Evolutionary conservation across 2,113 vertebrate species (phyloP), one percentile per base, ranked within the genome.

Genomic region (Monopterus albus): DNA sequence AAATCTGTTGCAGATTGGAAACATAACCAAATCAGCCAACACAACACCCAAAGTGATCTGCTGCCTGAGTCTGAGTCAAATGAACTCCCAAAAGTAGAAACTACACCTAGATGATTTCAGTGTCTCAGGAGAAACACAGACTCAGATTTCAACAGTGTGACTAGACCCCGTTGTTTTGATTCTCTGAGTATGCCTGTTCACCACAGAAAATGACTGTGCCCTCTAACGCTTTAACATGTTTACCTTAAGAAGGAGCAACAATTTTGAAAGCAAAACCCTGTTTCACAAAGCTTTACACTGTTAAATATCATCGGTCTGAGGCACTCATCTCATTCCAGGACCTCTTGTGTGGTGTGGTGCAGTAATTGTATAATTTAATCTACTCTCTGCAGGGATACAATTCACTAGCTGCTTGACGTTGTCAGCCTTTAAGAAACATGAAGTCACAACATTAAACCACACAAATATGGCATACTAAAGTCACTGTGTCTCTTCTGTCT

Each of bases 1-100:
- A 64, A 82, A 87, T 82, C 15, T 25, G 4, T 57, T 79, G 29
- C 72, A 84, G 72, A 83, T 84, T 74, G 59, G 52, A 40, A 36
- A 8, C 56, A 49, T 20, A 20, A 50, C 15, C 38, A 39, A 79
- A 71, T 3, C 21, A 1, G 11, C 59, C 35, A 80, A 82, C 56
- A 68, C 31, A 57, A 80, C 28, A 38, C 28, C 47, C 40, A 64
- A 17, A 66, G 8, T 38, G 42, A 55, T 66, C n/a, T 72, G 29
- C 38, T 70, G 17, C 28, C n/a, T 40, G 29, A 63, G 21, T 38
- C 12, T 13, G 18, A 35, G 64, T 39, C 58, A 53, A n/a, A 8
- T 35, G 2, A 52, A 17, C 25, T 33, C 59, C 45, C 43, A 67
- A 59, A 49, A 7, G 9, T 8, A 49, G 18, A 36, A 67, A 63